Evolutionary conservation across 2,888 invertebrate species (phyloP), one percentile per base, ranked within the genome.

Genomic region (Crossocerus cetratus): DNA sequence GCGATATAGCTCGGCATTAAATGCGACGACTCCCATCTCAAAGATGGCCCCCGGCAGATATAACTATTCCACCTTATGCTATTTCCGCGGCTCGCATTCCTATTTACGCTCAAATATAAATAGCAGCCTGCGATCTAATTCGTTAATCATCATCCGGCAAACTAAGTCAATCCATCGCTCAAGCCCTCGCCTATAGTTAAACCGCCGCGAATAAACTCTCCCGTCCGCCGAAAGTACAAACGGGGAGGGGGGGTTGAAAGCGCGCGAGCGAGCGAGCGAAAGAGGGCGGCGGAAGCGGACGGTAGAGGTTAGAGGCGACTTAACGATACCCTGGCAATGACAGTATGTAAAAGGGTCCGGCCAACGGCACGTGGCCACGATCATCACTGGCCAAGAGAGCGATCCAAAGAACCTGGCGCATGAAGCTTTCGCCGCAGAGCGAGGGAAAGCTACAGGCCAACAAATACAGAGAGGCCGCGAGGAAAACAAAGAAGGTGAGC

Each of bases 301-400:
- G 58, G 49, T 43, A 75, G 63, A 57, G 71, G 66, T 76, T 56
- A 63, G 53, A 56, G 60, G 61, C 45, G 55, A 49, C 42, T 18
- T 32, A 43, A 71, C 64, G 22, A 64, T 45, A 20, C 23, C 54
- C 63, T 53, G 59, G 64, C 60, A 59, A 69, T 58, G 65, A 65
- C 67, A 67, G 55, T 62, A 63, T 71, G 76, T 72, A 71, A 82
- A 73, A 63, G 71, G 67, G 56, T 58, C 56, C 62, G 32, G 72
- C 65, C 66, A 69, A 65, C 69, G 76, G 76, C 82, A 80, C 82
- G 80, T 80, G 82, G 80, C 82, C n/a, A n/a, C n/a, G 82, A 82
- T 78, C 65, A 81, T 75, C 79, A 68, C 60, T 65, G 62, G 69
- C 67, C 70, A 72, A 74, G 5, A 32, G 74, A 70, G 74, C 57